These are phyloP conservation scores for Pipistrellus pipistrellus DNA, from an alignment of 2,797 vertebrate genomes.

Conservation along the genomic window DNA sequence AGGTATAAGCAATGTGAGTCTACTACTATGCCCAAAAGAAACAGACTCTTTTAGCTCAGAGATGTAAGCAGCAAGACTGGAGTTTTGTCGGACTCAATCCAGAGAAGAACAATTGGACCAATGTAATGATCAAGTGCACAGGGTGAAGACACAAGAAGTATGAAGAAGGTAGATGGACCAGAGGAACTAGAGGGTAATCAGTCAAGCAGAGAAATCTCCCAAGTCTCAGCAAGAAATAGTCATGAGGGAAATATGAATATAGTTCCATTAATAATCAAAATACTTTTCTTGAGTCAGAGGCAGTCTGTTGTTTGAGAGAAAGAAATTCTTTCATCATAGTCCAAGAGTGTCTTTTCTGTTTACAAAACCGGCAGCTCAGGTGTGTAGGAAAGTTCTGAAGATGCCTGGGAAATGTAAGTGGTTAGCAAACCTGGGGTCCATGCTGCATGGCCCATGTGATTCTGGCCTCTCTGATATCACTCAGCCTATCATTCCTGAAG, in stretches of 20 bases:
- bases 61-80: neutral
- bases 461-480: neutral
- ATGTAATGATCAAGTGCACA: no score
- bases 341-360: neutral
- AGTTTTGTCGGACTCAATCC: neutral
- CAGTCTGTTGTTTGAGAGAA: neutral
- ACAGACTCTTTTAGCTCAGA: neutral
- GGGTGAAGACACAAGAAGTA: neutral
- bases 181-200: neutral
- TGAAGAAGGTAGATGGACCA: neutral
- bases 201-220: neutral
- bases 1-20: neutral
- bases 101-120: neutral
- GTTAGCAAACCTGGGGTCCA: accelerated
- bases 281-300: neutral
- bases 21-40: neutral
- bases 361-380: neutral
- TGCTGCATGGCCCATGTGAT: neutral
- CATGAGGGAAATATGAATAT: no score
- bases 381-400: neutral
- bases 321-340: neutral
- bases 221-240: neutral
- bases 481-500: neutral
- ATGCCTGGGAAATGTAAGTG: neutral
- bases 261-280: neutral